Evolutionary conservation across 2,797 vertebrate species (phyloP), one percentile per base, ranked within the genome.

Genomic region (Pantherophis alleghaniensis): DNA sequence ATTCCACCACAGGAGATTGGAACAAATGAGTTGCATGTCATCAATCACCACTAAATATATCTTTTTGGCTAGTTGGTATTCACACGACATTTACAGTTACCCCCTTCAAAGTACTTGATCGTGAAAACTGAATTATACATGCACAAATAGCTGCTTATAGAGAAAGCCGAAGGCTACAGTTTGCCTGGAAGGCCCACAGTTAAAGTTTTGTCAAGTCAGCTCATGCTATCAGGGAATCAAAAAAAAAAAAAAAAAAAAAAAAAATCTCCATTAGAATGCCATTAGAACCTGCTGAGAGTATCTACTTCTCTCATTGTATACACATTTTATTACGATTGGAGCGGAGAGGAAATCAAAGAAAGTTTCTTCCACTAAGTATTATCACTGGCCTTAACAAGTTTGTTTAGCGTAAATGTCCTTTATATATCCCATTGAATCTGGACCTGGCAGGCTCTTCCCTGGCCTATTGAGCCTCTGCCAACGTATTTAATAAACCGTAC

Each of bases 121-220:
- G 95, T 93, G 94, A 96, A 95, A 66, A 89, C 93, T 95, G 90
- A 94, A 93, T 93, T 95, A 94, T 95, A 96, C 91, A 97, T 97
- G 90, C 94, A 96, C 94, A 94, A 91, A 93, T 91, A 96, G 95
- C 94, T 95, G 16, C 53, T 93, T 94, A 91, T 56, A 92, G 32
- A 95, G 94, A 95, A 90, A 95, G 90, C 83, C 87, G 90, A 96
- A 96, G 96, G 95, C 60, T 91, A 95, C 57, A 88, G 86, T 96
- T 96, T 97, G 95, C 96, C 95, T 95, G 96, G 94, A 93, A 95
- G 94, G 92, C 88, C 93, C 92, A 90, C 94, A 97, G 96, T 96
- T 97, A 97, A 90, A 92, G 94, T 94, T 95, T 97, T 95, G 93
- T 93, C 93, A 95, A 95, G 92, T 96, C 95, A 96, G 95, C 97